Percentiles rank a stretch among this genome's conserved stretches.
These are phyloP conservation scores for Macrotis lagotis DNA, from an alignment of 2,113 vertebrate species.

Conservation along the genomic window DNA sequence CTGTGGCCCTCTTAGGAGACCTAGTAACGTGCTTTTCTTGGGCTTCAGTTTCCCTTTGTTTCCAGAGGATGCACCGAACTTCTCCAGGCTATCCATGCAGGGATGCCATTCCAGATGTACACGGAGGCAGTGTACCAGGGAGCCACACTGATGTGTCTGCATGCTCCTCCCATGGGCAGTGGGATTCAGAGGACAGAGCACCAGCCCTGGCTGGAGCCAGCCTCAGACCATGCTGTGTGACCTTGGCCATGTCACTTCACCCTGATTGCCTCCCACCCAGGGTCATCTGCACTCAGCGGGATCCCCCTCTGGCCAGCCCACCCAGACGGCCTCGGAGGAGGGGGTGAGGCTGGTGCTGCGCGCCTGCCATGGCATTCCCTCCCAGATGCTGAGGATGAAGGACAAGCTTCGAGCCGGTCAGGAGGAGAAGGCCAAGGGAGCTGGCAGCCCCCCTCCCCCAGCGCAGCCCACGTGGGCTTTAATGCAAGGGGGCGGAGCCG, in stretches of 20 bases:
- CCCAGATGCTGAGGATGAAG: no score
- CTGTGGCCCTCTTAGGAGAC: neutral
- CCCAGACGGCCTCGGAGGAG: no score
- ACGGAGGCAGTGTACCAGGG: neutral
- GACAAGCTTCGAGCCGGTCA: no score
- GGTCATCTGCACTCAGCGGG: no score
- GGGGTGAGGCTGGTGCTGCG: no score
- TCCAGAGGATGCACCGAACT: neutral
- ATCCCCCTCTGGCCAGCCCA: no score
- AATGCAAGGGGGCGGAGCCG: neutral
- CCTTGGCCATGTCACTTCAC: no score
- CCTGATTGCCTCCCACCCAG: no score
- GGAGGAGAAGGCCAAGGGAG: neutral
- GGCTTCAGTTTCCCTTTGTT: neutral
- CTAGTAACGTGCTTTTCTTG: neutral
- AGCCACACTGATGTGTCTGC: neutral
- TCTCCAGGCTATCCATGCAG: neutral
- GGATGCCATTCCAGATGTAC: neutral
- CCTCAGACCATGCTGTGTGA: no score
- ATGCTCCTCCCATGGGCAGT: rapidly evolving
- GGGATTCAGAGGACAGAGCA: neutral
- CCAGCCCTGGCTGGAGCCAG: no score
- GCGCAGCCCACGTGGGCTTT: neutral
- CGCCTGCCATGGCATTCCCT: no score
- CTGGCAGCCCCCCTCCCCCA: neutral